These are phyloP conservation scores for Pristionchus mayeri DNA, from an alignment of 2,888 invertebrate species.

Conservation along the genomic window DNA sequence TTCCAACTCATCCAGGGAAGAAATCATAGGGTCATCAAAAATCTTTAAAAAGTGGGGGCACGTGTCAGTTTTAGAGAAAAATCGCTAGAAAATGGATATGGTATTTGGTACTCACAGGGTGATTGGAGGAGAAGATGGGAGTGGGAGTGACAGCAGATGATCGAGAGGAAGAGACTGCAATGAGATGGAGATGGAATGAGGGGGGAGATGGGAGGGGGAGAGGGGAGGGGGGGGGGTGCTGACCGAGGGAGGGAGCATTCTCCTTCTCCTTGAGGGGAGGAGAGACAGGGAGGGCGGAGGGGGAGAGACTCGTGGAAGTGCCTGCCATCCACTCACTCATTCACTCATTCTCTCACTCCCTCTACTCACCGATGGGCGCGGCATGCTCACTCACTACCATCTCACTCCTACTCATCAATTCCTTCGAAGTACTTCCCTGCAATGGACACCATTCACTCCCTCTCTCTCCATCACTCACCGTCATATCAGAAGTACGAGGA, in stretches of 20 bases:
- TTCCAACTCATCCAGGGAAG: no score
- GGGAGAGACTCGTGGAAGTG: not conserved
- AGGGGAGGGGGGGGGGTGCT: not conserved
- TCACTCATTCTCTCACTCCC: not conserved
- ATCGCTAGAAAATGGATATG: not conserved
- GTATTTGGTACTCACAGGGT: not conserved
- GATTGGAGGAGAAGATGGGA: not conserved
- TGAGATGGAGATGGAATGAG: not conserved
- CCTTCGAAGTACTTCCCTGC: not conserved
- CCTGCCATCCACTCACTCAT: not conserved
- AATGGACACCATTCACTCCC: no score
- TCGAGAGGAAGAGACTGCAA: not conserved
- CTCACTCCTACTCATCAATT: not conserved
- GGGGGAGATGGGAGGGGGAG: not conserved
- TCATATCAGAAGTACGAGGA: not conserved
- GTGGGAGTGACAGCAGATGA: not conserved
- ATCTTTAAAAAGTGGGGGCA: no score
- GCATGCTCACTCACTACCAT: not conserved
- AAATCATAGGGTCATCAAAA: no score
- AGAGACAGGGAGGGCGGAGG: not conserved
- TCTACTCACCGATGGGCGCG: not conserved
- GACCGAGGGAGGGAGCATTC: not conserved
- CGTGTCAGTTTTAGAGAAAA: no score
- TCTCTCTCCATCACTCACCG: not conserved
- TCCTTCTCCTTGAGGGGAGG: not conserved